Conservation (phyloP, 1,140 invertebrate genomes). For the Lasaia peninsularis region DNA sequence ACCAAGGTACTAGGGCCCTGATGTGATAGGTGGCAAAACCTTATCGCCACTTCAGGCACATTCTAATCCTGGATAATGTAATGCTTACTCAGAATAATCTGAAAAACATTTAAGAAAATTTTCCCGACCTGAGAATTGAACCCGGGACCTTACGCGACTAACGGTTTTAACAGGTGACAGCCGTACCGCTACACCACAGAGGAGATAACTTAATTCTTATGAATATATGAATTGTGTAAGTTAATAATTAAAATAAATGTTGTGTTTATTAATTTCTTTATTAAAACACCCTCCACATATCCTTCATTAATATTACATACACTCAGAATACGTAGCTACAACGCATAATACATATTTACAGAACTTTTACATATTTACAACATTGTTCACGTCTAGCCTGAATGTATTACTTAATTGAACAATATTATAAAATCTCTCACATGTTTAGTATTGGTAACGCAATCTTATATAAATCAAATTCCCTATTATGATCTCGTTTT, state of each 20-base stretch:
- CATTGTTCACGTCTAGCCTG: conserved; percentile 28
- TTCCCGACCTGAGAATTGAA: too few species aligned
- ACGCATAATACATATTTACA: conserved; percentile 61
- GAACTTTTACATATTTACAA: conserved; percentile 59
- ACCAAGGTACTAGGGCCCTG: too few species aligned
- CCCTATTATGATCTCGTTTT: conserved; percentile 26
- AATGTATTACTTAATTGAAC: conserved; percentile 22
- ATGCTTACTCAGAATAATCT: too few species aligned
- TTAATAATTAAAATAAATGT: background rate
- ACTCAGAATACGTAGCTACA: conserved; percentile 60
- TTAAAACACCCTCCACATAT: conserved; percentile 71
- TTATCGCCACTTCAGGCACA: too few species aligned
- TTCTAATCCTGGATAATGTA: too few species aligned
- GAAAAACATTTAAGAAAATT: too few species aligned
- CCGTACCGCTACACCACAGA: too few species aligned
- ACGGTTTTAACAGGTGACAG: too few species aligned
- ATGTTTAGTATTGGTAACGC: conserved; percentile 24
- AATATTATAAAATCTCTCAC: conserved; percentile 36
- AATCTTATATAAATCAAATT: conserved; percentile 29
- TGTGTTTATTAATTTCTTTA: conserved; percentile 59
- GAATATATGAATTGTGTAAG: too few species aligned
- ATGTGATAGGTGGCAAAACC: too few species aligned
- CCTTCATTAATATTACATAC: conserved; percentile 60
- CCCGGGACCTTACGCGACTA: too few species aligned
- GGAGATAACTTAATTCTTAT: too few species aligned